Percentiles rank a stretch among this genome's conserved stretches.
phyloP scores from a whole-genome alignment of 2,888 invertebrate genomes.

The Anticlea derivata region DNA sequence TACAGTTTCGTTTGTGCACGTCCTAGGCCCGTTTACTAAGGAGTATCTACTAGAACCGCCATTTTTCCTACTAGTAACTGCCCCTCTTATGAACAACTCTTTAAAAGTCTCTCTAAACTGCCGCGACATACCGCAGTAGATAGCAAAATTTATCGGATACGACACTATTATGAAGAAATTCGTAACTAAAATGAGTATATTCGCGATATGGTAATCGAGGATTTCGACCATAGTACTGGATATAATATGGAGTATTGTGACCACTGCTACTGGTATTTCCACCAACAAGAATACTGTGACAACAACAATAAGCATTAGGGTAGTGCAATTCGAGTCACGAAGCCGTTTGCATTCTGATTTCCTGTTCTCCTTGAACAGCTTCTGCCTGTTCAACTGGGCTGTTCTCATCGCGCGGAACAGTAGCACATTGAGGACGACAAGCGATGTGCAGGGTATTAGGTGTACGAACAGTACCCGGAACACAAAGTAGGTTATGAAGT shows the following conservation, averaged over 20 bases:
- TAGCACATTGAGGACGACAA: slow-evolving; percentile 94
- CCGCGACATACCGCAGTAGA: slow-evolving; percentile 97
- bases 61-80: slow-evolving; percentile 85
- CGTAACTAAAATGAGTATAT: slow-evolving; percentile 90
- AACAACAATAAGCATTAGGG: slow-evolving; percentile 93
- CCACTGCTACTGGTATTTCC: slow-evolving; percentile 92
- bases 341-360: slow-evolving; percentile 91
- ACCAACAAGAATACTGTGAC: slow-evolving; percentile 93
- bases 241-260: slow-evolving; percentile 92
- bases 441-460: slow-evolving; percentile 92
- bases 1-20: slow-evolving; percentile 93
- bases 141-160: slow-evolving; percentile 97
- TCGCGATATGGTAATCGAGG: slow-evolving; percentile 90
- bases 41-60: slow-evolving; percentile 91
- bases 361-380: slow-evolving; percentile 89
- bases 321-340: slow-evolving; percentile 92
- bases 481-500: slow-evolving; percentile 92
- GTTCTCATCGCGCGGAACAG: slow-evolving; percentile 93
- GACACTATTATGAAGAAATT: slow-evolving; percentile 96
- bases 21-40: slow-evolving; percentile 91
- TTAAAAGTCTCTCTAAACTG: slow-evolving; percentile 97
- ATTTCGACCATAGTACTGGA: slow-evolving; percentile 89
- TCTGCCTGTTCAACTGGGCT: slow-evolving; percentile 91
- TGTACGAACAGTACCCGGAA: slow-evolving; percentile 97
- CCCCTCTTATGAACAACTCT: slow-evolving; percentile 88